Conservation (phyloP, 2,797 vertebrate species). For the Ceyx erithaca region DNA sequence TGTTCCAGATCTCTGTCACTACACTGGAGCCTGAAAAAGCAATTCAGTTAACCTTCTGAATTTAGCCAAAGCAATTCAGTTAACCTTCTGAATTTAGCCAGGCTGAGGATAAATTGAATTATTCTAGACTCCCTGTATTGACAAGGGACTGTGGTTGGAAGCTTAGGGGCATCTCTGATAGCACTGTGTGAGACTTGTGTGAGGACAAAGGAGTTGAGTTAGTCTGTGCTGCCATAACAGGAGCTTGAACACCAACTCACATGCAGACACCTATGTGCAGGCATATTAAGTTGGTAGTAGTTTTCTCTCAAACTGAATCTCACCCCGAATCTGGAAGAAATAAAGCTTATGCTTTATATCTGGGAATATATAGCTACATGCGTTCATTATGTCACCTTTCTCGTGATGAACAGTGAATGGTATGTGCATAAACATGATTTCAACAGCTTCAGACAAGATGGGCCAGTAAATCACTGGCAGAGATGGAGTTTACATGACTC, state of each 20-base stretch:
- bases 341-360: not conserved
- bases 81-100: not conserved
- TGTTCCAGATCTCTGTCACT: too few species aligned
- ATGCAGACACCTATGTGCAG: not conserved
- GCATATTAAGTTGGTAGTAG: not conserved
- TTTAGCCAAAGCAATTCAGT: not conserved
- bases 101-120: conserved; percentile 31
- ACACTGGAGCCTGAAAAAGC: not conserved
- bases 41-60: not conserved
- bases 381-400: not conserved
- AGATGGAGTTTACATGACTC: not conserved
- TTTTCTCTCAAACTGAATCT: not conserved
- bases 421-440: not conserved
- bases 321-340: not conserved
- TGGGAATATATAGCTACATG: not conserved
- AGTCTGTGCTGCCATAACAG: not conserved
- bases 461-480: not conserved
- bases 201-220: not conserved
- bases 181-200: not conserved
- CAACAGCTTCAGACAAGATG: not conserved
- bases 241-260: not conserved
- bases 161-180: not conserved
- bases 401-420: not conserved
- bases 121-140: not conserved
- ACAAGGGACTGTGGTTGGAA: not conserved